Evolutionary conservation across 2,888 invertebrate genomes (phyloP).

Genomic region (Rhyacophila evoluta): DNA sequence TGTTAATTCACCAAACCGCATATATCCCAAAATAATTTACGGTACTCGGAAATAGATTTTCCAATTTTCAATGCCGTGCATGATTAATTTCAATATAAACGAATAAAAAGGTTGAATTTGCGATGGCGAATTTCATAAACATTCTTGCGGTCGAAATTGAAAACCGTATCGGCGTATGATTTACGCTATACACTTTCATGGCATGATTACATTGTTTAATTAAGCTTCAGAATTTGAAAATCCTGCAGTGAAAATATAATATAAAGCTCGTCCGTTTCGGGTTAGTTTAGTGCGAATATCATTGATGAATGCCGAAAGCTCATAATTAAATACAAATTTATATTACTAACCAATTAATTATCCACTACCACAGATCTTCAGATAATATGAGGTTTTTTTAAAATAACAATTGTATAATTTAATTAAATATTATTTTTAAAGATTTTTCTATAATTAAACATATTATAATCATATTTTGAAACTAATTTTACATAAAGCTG

Average conservation of each 20-base stretch:
- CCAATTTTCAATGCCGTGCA: not conserved
- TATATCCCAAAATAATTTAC: not conserved
- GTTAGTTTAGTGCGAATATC: not conserved
- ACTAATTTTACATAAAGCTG: too few relatives aligned
- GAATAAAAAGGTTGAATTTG: not conserved
- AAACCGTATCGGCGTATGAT: constrained; percentile 16
- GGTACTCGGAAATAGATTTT: not conserved
- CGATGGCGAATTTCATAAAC: not conserved
- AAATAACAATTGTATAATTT: too few relatives aligned
- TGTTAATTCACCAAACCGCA: not conserved
- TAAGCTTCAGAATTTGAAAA: not conserved
- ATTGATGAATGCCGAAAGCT: too few relatives aligned
- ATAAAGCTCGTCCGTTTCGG: not conserved
- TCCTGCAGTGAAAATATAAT: not conserved
- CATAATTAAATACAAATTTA: too few relatives aligned
- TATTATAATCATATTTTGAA: too few relatives aligned
- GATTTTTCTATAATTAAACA: too few relatives aligned
- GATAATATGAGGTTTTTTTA: too few relatives aligned
- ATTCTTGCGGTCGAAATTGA: constrained; percentile 13
- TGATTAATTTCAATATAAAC: constrained; percentile 24
- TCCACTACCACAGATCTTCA: too few relatives aligned
- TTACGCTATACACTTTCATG: not conserved
- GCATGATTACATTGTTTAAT: constrained; percentile 7
- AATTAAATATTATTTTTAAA: too few relatives aligned
- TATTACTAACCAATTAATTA: too few relatives aligned